phyloP scores from a whole-genome alignment of 2,113 vertebrate genomes.

The Microcebus murinus region DNA sequence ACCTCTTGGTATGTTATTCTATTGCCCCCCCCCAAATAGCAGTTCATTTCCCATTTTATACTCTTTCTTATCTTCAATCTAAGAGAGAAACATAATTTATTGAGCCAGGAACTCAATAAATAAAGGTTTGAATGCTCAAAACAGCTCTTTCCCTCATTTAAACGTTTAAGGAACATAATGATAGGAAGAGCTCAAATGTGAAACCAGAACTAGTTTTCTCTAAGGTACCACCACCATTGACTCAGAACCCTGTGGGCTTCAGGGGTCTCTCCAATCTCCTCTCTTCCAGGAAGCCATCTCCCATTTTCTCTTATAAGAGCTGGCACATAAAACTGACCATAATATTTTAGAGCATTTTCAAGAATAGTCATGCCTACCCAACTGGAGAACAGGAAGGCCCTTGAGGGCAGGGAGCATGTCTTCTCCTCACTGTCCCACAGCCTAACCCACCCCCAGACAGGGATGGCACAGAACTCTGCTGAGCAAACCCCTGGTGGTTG shows the following conservation, averaged over 20 bases:
- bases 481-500: neutral
- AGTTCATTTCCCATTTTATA: neutral
- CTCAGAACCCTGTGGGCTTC: neutral
- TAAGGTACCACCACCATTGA: neutral
- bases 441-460: neutral
- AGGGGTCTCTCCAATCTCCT: neutral
- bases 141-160: neutral
- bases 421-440: neutral
- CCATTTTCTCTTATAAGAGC: neutral
- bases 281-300: neutral
- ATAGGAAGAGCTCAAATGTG: neutral
- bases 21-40: neutral
- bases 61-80: neutral
- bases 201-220: neutral
- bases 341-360: neutral
- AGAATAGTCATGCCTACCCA: neutral
- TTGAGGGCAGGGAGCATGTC: neutral
- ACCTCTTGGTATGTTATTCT: neutral
- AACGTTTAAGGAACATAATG: neutral
- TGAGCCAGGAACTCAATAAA: neutral
- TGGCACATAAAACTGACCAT: neutral
- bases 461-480: neutral
- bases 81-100: neutral
- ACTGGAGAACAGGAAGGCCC: neutral
- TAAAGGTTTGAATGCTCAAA: neutral